These are phyloP conservation scores for Gymnoscopelus microlampas DNA, from an alignment of 2,797 vertebrate species.

Conservation along the genomic window DNA sequence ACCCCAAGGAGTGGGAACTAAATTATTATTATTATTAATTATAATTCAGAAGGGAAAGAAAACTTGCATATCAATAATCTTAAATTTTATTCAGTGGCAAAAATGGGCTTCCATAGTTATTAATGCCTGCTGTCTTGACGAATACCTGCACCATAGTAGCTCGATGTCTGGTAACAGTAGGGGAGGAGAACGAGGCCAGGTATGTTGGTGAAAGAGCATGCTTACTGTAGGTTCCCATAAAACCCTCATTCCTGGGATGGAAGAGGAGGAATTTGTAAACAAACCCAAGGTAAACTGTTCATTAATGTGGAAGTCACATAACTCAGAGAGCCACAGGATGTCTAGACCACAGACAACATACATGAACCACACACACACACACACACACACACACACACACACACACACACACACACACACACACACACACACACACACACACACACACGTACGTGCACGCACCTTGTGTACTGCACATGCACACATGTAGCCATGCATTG, in stretches of 20 bases:
- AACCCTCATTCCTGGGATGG: neutral
- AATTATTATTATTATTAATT: no score
- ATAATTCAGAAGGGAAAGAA: no score
- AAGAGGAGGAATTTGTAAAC: slow-evolving; percentile 29
- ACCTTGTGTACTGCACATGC: slow-evolving; percentile 16
- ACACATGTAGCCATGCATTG: slow-evolving; percentile 26
- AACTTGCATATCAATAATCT: no score
- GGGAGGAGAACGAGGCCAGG: neutral
- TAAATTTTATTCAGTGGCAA: no score
- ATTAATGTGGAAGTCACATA: slow-evolving; percentile 11
- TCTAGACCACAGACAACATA: slow-evolving; percentile 61
- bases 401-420: slow-evolving; percentile 33
- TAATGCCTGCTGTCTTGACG: no score
- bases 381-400: slow-evolving; percentile 7
- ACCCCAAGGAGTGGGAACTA: no score
- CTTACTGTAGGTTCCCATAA: slow-evolving; percentile 5
- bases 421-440: slow-evolving; percentile 10
- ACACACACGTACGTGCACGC: slow-evolving; percentile 20
- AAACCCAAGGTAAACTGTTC: slow-evolving; percentile 23
- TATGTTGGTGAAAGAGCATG: slow-evolving; percentile 1
- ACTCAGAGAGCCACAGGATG: slow-evolving; percentile 42
- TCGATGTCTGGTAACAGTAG: neutral
- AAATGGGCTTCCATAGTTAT: no score
- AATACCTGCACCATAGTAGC: no score
- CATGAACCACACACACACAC: slow-evolving; percentile 40